phyloP scores from a whole-genome alignment of 2,888 invertebrate genomes.

The Rhagonycha fulva region DNA sequence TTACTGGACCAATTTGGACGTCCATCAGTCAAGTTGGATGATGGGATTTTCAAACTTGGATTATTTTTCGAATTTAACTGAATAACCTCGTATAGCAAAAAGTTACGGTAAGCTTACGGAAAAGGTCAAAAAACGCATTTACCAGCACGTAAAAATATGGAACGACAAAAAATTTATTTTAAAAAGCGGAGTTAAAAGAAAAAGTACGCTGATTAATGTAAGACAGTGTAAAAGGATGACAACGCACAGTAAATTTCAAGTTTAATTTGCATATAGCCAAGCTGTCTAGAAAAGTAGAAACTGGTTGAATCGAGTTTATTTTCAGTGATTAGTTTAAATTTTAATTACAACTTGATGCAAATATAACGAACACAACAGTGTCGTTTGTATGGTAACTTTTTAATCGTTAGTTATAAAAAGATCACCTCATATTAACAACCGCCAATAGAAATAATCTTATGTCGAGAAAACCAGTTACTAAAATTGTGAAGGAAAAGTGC shows the following conservation, averaged over 20 bases:
- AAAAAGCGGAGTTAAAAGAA: neutral
- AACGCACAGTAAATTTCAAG: neutral
- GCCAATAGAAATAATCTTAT: slow-evolving; percentile 18
- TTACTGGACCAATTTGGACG: neutral
- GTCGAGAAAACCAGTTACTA: slow-evolving; percentile 18
- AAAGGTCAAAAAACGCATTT: neutral
- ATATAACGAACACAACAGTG: neutral
- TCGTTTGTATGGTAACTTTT: neutral
- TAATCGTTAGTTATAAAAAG: slow-evolving; percentile 3
- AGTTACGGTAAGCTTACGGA: neutral
- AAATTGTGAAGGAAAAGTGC: slow-evolving; percentile 22
- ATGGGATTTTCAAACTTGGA: neutral
- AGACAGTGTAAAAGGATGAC: neutral
- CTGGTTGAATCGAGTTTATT: slow-evolving; percentile 13
- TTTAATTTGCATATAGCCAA: slow-evolving; percentile 10
- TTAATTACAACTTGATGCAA: neutral
- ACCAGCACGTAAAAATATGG: neutral
- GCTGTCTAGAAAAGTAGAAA: slow-evolving; percentile 15
- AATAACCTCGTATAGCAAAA: neutral
- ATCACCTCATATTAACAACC: slow-evolving; percentile 23
- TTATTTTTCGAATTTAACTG: neutral
- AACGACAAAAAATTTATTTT: neutral
- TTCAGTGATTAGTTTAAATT: slow-evolving; percentile 6
- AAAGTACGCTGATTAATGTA: neutral
- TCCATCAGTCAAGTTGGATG: neutral